Base-by-base conservation (phyloP, 2,113 vertebrate genomes). In the Turdus rufiventris region DNA sequence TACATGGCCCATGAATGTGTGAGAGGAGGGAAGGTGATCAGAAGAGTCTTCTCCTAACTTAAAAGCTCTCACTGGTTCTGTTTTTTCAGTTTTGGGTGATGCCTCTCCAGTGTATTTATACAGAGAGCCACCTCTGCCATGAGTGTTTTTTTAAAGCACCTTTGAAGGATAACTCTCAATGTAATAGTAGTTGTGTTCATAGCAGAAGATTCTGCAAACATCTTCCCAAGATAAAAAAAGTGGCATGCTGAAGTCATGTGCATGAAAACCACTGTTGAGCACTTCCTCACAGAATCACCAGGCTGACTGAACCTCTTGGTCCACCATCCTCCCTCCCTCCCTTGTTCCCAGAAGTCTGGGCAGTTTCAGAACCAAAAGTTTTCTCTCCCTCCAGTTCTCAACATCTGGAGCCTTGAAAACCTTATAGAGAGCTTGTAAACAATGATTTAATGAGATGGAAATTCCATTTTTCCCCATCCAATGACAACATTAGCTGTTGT, bases 401-500 rank as follows among this genome's bases (percentile, higher is more conserved):
- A 20, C 40, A 45, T 56, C 73, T 40, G 15, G 24, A 83, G 31
- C 51, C 73, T 77, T 36, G 24, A 65, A 88, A 86, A 50, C 57
- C 38, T 76, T 28, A 38, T 40, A 19, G 67, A 63, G 14, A 78
- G 31, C 91, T 93, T 91, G 70, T 92, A 84, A 91, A 80, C 62
- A 65, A 38, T 80, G 66, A 78, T 85, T 88, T 94, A 71, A 72
- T 40, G 63, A 63, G 51, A 77, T 54, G 72, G 57, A 42, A 81
- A 95, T 95, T 94, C 66, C 58, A 84, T 93, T 96, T 91, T 88
- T 81, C 54, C 48, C 33, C 66, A 72, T 65, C 23, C 8, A 25
- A 25, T 19, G 26, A 83, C 81, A 95, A 67, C 81, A 95, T 95
- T 88, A 97, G 95, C 86, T 48, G 62, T 50, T 74, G 82, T 96